A percentile compares a stretch with the other conserved stretches of the same genome.
Conservation (phyloP, 2,797 vertebrate species). For the Phalloptychus januarius region DNA sequence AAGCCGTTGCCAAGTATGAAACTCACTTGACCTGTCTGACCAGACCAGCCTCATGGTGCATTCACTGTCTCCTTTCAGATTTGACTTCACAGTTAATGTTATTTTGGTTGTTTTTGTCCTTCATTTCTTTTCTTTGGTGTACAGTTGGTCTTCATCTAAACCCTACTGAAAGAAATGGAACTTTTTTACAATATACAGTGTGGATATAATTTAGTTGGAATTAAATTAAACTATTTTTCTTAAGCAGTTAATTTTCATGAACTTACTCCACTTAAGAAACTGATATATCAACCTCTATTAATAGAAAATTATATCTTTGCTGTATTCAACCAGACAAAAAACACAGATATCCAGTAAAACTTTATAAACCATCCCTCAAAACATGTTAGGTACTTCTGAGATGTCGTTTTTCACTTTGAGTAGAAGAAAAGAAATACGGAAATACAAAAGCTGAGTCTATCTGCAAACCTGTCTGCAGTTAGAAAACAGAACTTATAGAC, state of each 20-base stretch:
- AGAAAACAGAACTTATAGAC: not conserved
- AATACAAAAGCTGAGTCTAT: not conserved
- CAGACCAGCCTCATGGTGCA: slow-evolving; percentile 39
- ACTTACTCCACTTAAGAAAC: not conserved
- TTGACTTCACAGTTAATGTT: not conserved
- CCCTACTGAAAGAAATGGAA: not conserved
- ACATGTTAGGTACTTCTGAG: not conserved
- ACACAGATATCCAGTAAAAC: not conserved
- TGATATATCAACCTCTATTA: not conserved
- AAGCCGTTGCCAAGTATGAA: not conserved
- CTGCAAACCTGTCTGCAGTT: not conserved
- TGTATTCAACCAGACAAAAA: not conserved
- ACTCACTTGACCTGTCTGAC: slow-evolving; percentile 61
- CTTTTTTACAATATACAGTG: not conserved
- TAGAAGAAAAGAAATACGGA: not conserved
- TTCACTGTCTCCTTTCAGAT: slow-evolving; percentile 25
- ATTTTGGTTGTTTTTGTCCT: not conserved
- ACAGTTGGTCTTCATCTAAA: not conserved
- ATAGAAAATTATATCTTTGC: not conserved
- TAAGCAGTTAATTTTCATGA: not conserved
- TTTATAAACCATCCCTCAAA: not conserved
- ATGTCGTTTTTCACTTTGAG: not conserved
- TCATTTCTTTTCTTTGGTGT: not conserved
- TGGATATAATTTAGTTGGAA: not conserved
- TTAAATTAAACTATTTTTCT: not conserved